These are phyloP conservation scores for Antennarius maculatus DNA, from an alignment of 2,797 vertebrate species.

Conservation along the genomic window DNA sequence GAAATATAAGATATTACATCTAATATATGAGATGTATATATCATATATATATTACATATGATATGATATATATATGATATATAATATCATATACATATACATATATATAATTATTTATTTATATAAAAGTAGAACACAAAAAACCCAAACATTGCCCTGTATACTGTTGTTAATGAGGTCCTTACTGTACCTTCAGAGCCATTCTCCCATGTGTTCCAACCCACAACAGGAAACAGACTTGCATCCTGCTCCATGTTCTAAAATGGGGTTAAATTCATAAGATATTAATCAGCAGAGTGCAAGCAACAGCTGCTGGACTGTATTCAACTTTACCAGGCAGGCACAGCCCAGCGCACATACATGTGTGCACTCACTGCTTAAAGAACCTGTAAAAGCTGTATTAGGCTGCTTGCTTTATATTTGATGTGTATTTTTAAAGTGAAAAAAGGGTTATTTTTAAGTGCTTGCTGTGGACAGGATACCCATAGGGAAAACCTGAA, in stretches of 20 bases:
- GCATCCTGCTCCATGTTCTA: slow-evolving; percentile 50
- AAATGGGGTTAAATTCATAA: slow-evolving; percentile 56
- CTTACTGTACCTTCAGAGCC: slow-evolving; percentile 45
- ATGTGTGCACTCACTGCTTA: slow-evolving; percentile 1
- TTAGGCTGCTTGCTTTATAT: slow-evolving; percentile 39
- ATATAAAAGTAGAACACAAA: slow-evolving; percentile 15
- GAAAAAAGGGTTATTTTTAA: slow-evolving; percentile 35
- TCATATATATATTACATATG: no score
- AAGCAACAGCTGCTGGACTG: slow-evolving; percentile 62
- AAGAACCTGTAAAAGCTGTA: slow-evolving; percentile 37
- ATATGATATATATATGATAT: no score
- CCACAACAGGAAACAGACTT: slow-evolving; percentile 44
- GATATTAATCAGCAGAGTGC: slow-evolving; percentile 74
- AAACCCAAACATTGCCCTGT: slow-evolving; percentile 1
- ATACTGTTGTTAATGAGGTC: slow-evolving; percentile 30
- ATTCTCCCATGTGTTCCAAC: slow-evolving; percentile 29
- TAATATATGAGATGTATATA: no score
- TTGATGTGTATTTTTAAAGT: slow-evolving; percentile 30
- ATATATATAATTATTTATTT: no score
- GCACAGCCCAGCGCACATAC: background rate
- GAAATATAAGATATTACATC: no score
- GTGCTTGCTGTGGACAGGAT: slow-evolving; percentile 10
- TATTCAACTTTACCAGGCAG: slow-evolving; percentile 42
- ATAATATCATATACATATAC: no score
- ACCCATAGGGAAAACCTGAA: slow-evolving; percentile 8